A percentile compares a stretch with the other conserved stretches of the same genome.
phyloP scores from a whole-genome alignment of 2,113 vertebrate species.

The Saimiri boliviensis region DNA sequence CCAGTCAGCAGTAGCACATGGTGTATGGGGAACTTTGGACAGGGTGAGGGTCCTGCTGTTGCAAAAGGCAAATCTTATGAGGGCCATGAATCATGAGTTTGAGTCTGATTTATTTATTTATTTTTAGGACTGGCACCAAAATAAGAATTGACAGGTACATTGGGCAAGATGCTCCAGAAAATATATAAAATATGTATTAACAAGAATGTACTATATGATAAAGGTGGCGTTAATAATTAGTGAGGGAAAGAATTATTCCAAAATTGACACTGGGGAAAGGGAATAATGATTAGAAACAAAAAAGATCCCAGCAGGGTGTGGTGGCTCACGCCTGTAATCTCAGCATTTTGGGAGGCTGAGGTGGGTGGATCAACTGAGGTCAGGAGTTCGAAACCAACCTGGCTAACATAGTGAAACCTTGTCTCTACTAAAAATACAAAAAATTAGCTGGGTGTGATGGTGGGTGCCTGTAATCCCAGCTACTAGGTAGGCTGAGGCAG shows the following conservation, averaged over 20 bases:
- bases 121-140: neutral
- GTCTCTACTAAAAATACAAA: too few relatives aligned
- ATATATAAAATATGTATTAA: neutral
- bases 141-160: neutral
- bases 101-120: neutral
- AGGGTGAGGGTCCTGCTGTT: neutral
- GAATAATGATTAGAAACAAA: neutral
- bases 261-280: neutral
- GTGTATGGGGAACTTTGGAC: neutral
- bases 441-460: too few relatives aligned
- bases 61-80: neutral
- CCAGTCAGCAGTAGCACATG: neutral
- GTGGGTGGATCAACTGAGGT: too few relatives aligned
- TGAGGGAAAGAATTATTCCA: neutral
- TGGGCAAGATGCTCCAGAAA: neutral
- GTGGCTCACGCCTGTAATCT: too few relatives aligned
- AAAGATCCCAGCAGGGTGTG: neutral
- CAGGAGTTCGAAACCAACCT: too few relatives aligned
- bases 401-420: too few relatives aligned
- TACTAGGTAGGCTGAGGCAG: too few relatives aligned
- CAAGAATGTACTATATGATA: neutral
- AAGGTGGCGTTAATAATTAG: neutral
- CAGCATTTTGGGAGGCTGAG: too few relatives aligned
- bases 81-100: neutral
- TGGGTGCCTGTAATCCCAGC: too few relatives aligned